phyloP scores from a whole-genome alignment of 2,888 invertebrate genomes.

The Saturnia pavonia region DNA sequence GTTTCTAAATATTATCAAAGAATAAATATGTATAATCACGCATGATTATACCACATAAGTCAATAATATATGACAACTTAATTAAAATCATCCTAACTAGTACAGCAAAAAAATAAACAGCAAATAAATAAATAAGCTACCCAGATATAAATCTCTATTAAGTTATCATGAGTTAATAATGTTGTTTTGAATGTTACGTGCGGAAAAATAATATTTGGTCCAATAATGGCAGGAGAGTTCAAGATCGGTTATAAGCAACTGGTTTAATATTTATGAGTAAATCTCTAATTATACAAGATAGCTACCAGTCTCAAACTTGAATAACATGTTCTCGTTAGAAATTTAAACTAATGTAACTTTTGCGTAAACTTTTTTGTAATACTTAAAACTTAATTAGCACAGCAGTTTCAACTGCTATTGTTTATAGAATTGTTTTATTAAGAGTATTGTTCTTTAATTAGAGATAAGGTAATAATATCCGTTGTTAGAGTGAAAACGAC shows the following conservation, averaged over 20 bases:
- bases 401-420: not conserved
- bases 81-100: not conserved
- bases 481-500: not conserved
- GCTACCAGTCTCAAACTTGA: not conserved
- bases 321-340: slow-evolving; percentile 3
- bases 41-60: too few relatives aligned
- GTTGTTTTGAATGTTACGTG: not conserved
- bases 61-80: not conserved
- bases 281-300: slow-evolving; percentile 7
- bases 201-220: not conserved
- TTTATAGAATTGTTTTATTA: slow-evolving; percentile 15
- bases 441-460: slow-evolving; percentile 18
- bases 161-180: not conserved
- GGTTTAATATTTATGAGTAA: not conserved
- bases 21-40: too few relatives aligned
- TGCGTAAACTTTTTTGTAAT: slow-evolving; percentile 2
- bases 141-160: not conserved
- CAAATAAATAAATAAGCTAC: not conserved
- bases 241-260: not conserved
- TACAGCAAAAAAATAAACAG: not conserved
- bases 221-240: slow-evolving; percentile 15
- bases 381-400: slow-evolving; percentile 9
- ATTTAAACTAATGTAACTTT: slow-evolving; percentile 6
- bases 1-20: too few relatives aligned
- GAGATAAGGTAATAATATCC: not conserved